Percentiles rank a stretch among this genome's conserved stretches.
Evolutionary conservation across 2,888 invertebrate genomes (phyloP).

Genomic region (Priocnemis perturbator): DNA sequence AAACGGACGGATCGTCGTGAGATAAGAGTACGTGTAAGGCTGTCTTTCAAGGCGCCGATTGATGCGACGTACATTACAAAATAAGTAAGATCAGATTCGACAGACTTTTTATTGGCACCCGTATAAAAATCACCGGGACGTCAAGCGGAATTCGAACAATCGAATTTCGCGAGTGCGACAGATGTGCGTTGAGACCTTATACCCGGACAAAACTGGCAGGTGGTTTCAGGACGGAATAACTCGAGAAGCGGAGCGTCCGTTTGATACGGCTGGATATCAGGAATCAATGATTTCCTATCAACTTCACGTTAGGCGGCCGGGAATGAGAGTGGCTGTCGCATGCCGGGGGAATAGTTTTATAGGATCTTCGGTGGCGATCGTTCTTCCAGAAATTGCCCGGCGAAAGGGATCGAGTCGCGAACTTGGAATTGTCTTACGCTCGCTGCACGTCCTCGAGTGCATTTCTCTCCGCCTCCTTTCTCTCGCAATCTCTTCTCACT

Average conservation of each 20-base stretch:
- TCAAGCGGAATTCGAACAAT: too few relatives aligned
- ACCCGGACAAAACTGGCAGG: not conserved
- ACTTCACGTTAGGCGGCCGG: slow-evolving; percentile 37
- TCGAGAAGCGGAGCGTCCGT: not conserved
- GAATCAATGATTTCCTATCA: slow-evolving; percentile 38
- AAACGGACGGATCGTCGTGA: too few relatives aligned
- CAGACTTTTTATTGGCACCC: too few relatives aligned
- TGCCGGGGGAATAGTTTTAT: slow-evolving; percentile 41
- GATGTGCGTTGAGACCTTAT: too few relatives aligned
- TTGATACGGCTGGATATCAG: slow-evolving; percentile 20
- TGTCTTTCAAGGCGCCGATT: too few relatives aligned
- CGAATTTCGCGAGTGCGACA: too few relatives aligned
- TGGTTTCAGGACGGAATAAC: not conserved
- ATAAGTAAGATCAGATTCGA: too few relatives aligned
- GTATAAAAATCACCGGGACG: too few relatives aligned
- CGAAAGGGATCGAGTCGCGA: slow-evolving; percentile 19
- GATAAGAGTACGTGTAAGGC: too few relatives aligned
- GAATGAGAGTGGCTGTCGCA: slow-evolving; percentile 2
- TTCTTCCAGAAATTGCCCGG: slow-evolving; percentile 47
- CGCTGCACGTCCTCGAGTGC: too few relatives aligned
- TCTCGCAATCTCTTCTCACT: slow-evolving; percentile 1
- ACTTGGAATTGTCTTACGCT: slow-evolving; percentile 29
- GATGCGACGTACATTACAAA: too few relatives aligned
- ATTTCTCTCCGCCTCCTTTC: not conserved
- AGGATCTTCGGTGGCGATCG: slow-evolving; percentile 40